Conservation (phyloP, 1,140 invertebrate species). For the Cherax destructor region DNA sequence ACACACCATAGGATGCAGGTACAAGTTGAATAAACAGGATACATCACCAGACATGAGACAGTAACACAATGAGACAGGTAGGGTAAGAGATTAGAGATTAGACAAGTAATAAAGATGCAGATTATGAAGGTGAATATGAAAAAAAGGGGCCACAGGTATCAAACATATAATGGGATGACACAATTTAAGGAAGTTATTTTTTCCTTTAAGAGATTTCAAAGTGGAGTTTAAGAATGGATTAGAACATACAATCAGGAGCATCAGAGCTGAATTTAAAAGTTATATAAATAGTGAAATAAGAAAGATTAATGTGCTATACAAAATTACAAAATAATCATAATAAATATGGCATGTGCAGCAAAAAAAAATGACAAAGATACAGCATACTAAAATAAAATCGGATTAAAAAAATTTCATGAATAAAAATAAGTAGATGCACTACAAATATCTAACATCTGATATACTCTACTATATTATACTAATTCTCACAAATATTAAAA, state of each 20-base stretch:
- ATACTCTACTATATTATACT: not conserved
- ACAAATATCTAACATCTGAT: not conserved
- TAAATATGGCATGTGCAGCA: not conserved
- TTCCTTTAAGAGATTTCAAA: not conserved
- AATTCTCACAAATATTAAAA: not conserved
- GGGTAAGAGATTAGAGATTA: not conserved
- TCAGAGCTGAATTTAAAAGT: not conserved
- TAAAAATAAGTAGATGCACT: not conserved
- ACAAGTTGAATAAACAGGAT: not conserved
- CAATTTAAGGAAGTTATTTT: not conserved
- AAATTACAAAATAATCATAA: not conserved
- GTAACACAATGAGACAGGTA: not conserved
- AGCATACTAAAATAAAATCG: not conserved
- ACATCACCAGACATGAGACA: not conserved
- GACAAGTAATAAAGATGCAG: not conserved
- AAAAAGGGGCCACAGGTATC: too few species aligned
- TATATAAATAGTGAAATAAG: not conserved
- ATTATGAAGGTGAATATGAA: not conserved
- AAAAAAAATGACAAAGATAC: not conserved
- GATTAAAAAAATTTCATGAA: not conserved
- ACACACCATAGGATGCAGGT: constrained; percentile 33
- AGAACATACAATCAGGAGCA: not conserved
- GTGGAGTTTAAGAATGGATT: not conserved
- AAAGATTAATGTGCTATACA: not conserved
- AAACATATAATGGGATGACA: not conserved